phyloP scores from a whole-genome alignment of 2,797 vertebrate species.

The Gymnothorax javanicus region DNA sequence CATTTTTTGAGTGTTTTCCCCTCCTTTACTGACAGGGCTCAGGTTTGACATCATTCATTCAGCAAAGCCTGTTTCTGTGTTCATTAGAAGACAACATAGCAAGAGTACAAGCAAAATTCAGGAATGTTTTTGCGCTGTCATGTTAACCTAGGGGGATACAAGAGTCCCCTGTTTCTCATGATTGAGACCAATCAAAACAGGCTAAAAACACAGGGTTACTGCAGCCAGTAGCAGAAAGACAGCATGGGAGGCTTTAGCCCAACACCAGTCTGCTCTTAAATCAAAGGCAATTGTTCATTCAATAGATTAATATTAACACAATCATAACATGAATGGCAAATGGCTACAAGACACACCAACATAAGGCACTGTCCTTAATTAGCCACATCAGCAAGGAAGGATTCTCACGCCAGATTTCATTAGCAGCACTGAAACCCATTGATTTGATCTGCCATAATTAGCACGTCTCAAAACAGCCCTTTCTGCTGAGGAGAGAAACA shows the following conservation, averaged over 20 bases:
- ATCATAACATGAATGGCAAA: background rate
- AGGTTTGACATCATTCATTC: background rate
- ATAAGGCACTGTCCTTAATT: background rate
- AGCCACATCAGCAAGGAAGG: background rate
- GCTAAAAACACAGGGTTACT: constrained; percentile 48
- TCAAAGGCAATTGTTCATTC: constrained; percentile 49
- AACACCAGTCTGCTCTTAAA: constrained; percentile 47
- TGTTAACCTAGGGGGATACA: background rate
- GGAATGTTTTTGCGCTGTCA: constrained; percentile 35
- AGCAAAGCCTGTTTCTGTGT: background rate
- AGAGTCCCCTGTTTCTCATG: constrained; percentile 58
- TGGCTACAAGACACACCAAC: background rate
- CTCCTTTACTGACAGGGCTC: background rate
- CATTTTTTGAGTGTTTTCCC: background rate
- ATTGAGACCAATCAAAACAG: constrained; percentile 55
- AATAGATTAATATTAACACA: background rate
- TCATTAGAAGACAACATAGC: background rate
- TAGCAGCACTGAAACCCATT: constrained; percentile 13
- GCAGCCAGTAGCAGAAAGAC: constrained; percentile 43
- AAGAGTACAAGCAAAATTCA: background rate
- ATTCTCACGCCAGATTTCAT: constrained; percentile 19
- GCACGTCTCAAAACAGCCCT: background rate
- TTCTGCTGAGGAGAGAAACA: background rate
- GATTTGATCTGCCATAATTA: background rate
- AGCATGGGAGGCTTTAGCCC: constrained; percentile 36